Conservation (phyloP, 2,888 invertebrate genomes). For the Drosophila engyochracea region DNA sequence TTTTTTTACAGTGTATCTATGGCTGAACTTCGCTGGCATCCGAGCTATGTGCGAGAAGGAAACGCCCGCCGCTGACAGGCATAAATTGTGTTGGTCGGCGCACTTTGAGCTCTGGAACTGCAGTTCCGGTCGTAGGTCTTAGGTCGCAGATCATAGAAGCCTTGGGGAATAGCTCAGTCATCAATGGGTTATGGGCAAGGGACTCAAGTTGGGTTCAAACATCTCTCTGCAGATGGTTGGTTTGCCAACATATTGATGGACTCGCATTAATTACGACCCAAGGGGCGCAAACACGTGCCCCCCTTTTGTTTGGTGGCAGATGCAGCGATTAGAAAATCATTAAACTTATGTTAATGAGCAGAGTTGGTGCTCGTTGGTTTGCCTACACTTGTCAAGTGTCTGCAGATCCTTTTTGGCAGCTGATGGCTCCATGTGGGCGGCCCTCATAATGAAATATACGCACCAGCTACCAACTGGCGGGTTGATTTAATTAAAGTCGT, state of each 20-base stretch:
- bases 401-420: constrained; percentile 56
- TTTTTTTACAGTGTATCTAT: background rate
- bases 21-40: constrained; percentile 32
- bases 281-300: constrained; percentile 73
- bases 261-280: constrained; percentile 71
- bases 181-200: constrained; percentile 55
- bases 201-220: constrained; percentile 8
- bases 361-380: constrained; percentile 17
- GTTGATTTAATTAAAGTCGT: constrained; percentile 68
- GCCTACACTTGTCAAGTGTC: constrained; percentile 79
- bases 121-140: constrained; percentile 52
- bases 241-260: constrained; percentile 61
- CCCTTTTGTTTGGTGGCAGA: constrained; percentile 19
- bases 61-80: constrained; percentile 76
- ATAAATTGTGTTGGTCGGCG: constrained; percentile 64
- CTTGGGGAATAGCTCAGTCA: constrained; percentile 50
- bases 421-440: constrained; percentile 48
- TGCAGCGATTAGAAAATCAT: constrained; percentile 83
- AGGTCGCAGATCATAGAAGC: constrained; percentile 32
- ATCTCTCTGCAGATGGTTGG: constrained; percentile 53
- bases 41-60: constrained; percentile 54
- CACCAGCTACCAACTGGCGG: constrained; percentile 45
- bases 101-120: constrained; percentile 36
- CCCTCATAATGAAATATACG: constrained; percentile 50
- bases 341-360: constrained; percentile 82